Base-by-base conservation (phyloP, 1,140 invertebrate genomes). In the Grapholita molesta region DNA sequence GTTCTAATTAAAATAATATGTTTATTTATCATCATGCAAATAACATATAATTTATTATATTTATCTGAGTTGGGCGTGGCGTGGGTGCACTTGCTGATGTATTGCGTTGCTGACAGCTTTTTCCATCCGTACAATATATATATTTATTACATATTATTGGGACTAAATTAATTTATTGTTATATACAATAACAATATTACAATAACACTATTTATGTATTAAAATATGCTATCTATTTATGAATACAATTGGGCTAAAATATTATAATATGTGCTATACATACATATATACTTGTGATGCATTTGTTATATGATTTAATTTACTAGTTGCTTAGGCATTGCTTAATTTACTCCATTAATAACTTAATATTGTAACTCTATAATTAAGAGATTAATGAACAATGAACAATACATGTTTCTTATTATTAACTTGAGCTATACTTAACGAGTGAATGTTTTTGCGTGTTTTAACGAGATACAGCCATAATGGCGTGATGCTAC, bases 121-220 rank as follows among this genome's bases (percentile, higher is more conserved):
- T 48, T 48, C 1, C 21, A 48, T 48, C 42, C 42, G 42, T 21
- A 48, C 2, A 48, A 21, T 48, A 21, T 48, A 48, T 48, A 8
- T 48, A 48, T 21, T 21, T 21, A 48, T 48, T 21, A 48, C 18
- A 48, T 6, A 35, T 48, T 21, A 18, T 35, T 9, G 9, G 9
- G 3, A 30, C 28, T 30, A 30, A 30, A 30, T 30, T 30, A 30
- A 30, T 30, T 4, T 30, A 30, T 30, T 4, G 7, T 30, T 30
- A n/a, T n/a, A n/a, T n/a, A n/a, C n/a, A n/a, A n/a, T n/a, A n/a
- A n/a, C n/a, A n/a, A n/a, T n/a, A n/a, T n/a, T n/a, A n/a, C n/a
- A n/a, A n/a, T n/a, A n/a, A n/a, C n/a, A n/a, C n/a, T 35, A 42
- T 38, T 12, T 70, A 38, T 8, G 12, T 52, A 65, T 69, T 25